Base-by-base conservation (phyloP, 2,113 vertebrate species). In the Hippocampus comes region DNA sequence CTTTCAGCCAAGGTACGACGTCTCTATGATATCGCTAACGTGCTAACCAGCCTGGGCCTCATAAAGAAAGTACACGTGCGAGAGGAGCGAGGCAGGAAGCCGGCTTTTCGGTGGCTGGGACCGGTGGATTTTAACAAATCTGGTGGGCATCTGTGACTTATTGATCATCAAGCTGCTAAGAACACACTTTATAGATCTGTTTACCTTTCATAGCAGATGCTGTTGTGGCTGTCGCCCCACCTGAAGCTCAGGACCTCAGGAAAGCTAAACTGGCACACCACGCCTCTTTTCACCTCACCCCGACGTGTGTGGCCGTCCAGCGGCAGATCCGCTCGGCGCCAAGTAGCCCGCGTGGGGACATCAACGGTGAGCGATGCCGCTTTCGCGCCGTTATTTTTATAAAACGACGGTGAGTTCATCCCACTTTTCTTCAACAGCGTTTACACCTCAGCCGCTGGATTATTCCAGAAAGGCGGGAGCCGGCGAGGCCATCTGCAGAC, bases 41-140 rank as follows among this genome's bases (percentile, higher is more conserved):
- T 98, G 48, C 89, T 97, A 87, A 97, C 95, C 77, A 97, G 96
- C 89, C 86, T 98, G 74, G 82, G 74, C 65, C 93, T 97, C 73
- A 98, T 98, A 68, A 94, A 94, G 89, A 97, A 98, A 87, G 94
- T 97, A 42, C 94, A 95, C 0, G 94, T 98, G 1, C 93, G 92
- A 0, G 95, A 96, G 82, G 94, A 96, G 60, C 87, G 94, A 61
- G 94, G 94, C 64, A 93, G 95, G 11, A 98, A 97, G 63, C 95
- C 96, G 0, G 96, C 95, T 64, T 97, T 98, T 89, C 94, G 95
- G 63, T 95, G 95, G 96, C 95, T 96, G 1, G 96, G 96, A n/a
- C 95, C 95, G 0, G 90, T 92, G 11, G 90, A 95, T 34, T 96
- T 96, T 86, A 76, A 81, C 59, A 76, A 68, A 34, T 57, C 73